Base-by-base conservation (phyloP, 1,140 invertebrate species). In the Ericerus pela region DNA sequence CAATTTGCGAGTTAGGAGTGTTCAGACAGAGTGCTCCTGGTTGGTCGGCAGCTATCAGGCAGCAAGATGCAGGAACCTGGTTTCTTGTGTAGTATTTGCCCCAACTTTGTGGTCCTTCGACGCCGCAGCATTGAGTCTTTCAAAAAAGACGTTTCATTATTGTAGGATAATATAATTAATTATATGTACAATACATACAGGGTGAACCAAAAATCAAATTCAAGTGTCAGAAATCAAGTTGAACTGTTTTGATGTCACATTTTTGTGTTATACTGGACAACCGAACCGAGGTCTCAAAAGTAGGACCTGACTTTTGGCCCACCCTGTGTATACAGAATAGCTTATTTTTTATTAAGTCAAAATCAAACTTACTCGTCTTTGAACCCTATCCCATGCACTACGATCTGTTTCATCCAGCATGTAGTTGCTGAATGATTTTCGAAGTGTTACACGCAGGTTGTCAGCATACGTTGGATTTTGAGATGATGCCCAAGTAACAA, bases 31-130 rank as follows among this genome's bases (percentile, higher is more conserved):
- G 27, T 26, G 38, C 57, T 26, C 52, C 57, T 27, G 30, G 30
- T 33, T 58, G 51, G 26, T 47, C 29, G n/a, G 57, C 52, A 47
- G 43, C 41, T 20, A 31, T 58, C 33, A 31, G 16, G 24, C 57
- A 58, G 36, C 57, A 58, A 33, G 57, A 54, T 24, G 53, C 57
- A 31, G 57, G 57, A 43, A 58, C 57, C 51, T 51, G 41, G 18
- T 47, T 58, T 54, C 47, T 53, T 12, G 57, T 38, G 6, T 54
- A 58, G 47, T 54, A 54, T 18, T 33, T 41, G 0, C 36, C 26
- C 57, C 57, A 58, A 28, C 54, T 53, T 54, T 31, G 53, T 3
- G 57, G 57, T 8, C 51, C 37, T 18, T 58, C 57, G 22, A 58
- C 51, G 14, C 57, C 57, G 31, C 57, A 58, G 47, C 57, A 58